Conservation (phyloP, 2,888 invertebrate genomes). For the Balanococcus diminutus region DNA sequence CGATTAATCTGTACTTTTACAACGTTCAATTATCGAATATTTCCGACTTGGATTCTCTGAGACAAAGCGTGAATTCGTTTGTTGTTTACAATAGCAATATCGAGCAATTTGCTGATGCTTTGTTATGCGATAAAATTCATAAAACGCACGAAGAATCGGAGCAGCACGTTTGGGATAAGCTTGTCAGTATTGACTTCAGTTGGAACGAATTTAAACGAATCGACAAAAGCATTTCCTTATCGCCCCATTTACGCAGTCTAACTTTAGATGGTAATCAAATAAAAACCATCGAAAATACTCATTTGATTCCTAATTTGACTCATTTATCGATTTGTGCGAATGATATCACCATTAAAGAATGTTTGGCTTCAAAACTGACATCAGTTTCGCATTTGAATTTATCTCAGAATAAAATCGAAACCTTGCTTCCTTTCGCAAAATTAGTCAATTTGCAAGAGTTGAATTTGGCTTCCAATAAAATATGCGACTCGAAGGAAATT, state of each 20-base stretch:
- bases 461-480: slow-evolving; percentile 84
- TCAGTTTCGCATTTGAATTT: slow-evolving; percentile 85
- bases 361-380: slow-evolving; percentile 84
- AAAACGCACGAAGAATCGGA: slow-evolving; percentile 66
- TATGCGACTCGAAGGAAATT: slow-evolving; percentile 81
- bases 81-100: slow-evolving; percentile 70
- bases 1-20: slow-evolving; percentile 74
- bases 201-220: slow-evolving; percentile 77
- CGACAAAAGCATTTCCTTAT: slow-evolving; percentile 79
- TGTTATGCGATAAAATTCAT: slow-evolving; percentile 84
- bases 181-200: slow-evolving; percentile 76
- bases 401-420: slow-evolving; percentile 80
- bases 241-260: slow-evolving; percentile 74
- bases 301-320: slow-evolving; percentile 77
- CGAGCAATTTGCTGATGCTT: slow-evolving; percentile 75
- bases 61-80: slow-evolving; percentile 71
- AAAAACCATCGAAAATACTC: slow-evolving; percentile 75
- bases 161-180: slow-evolving; percentile 61
- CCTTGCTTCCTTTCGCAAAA: slow-evolving; percentile 76
- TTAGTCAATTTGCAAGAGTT: slow-evolving; percentile 84
- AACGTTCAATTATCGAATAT: slow-evolving; percentile 74
- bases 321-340: slow-evolving; percentile 82
- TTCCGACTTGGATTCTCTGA: slow-evolving; percentile 66
- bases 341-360: slow-evolving; percentile 72
- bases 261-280: slow-evolving; percentile 81